Conservation (phyloP, 2,888 invertebrate genomes). For the Coenonympha glycerion region DNA sequence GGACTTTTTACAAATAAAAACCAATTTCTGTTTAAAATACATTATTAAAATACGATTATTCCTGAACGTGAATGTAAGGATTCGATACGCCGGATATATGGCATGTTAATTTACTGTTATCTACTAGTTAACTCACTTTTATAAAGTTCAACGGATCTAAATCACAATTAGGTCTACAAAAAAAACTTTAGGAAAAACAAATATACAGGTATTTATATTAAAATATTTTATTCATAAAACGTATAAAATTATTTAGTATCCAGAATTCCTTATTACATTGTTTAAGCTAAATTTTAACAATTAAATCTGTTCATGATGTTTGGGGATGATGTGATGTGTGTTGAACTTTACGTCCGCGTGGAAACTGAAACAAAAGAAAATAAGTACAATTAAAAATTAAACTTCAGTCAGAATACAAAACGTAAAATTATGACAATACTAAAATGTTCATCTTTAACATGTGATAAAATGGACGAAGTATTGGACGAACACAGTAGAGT, state of each 20-base stretch:
- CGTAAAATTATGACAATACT: too few relatives aligned
- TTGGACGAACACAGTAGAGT: too few relatives aligned
- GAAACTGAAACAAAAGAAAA: slow-evolving; percentile 46
- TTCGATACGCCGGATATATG: background rate
- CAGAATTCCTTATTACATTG: background rate
- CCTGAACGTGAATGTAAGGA: background rate
- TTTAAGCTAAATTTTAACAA: background rate
- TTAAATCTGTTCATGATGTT: slow-evolving; percentile 23
- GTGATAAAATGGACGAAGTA: too few relatives aligned
- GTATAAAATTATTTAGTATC: slow-evolving; percentile 15
- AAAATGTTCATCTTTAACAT: too few relatives aligned
- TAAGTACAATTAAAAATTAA: background rate
- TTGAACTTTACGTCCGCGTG: slow-evolving; percentile 62
- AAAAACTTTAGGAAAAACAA: background rate
- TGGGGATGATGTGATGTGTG: slow-evolving; percentile 57
- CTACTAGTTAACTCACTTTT: too few relatives aligned
- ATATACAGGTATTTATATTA: background rate
- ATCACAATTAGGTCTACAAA: background rate
- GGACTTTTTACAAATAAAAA: background rate
- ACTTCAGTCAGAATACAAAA: too few relatives aligned
- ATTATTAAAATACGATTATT: background rate
- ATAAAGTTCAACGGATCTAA: too few relatives aligned
- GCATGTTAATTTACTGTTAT: too few relatives aligned
- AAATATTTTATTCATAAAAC: slow-evolving; percentile 19
- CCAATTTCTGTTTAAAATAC: background rate